Base-by-base conservation (phyloP, 2,888 invertebrate genomes). In the Patella pellucida region DNA sequence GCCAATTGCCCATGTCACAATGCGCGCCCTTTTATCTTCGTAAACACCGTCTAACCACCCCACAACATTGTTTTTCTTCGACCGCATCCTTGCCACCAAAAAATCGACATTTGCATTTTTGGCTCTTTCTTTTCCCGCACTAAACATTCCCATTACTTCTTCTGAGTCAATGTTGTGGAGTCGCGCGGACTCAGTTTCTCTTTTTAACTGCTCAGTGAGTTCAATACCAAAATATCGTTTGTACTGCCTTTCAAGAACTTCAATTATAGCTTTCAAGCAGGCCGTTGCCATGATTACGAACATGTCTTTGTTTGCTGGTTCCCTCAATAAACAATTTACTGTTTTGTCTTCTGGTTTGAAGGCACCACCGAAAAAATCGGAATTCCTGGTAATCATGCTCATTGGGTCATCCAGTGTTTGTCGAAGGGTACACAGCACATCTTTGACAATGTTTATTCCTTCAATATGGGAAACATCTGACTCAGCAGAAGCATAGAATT, bases 131-230 rank as follows among this genome's bases (percentile, higher is more conserved):
- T 76, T 70, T n/a, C 74, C 74, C 19, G 78, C 72, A 70, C 74
- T 69, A 51, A 78, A 78, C 78, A 79, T 78, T 1, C 76, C 79
- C 74, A 78, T 76, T 7, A 79, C 67, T 67, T 79, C 79, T 56
- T 79, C 79, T 0, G 78, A 73, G 74, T 79, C 79, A 19, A 79
- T 79, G 62, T 78, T 78, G 72, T 79, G 79, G 1, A 41, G 68
- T 52, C 76, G 7, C 3, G 76, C 72, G 0, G 72, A 68, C 16
- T 67, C 27, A 11, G 76, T 72, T 52, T 72, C 67, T 31, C 27
- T 41, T 9, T 0, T 15, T 19, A 54, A 52, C 16, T 72, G 19
- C 7, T 27, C 16, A 27, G 77, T 74, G 14, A 79, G 56, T n/a
- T 78, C 78, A 12, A 71, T 62, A 2, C 41, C 54, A 54, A 74